Evolutionary conservation across 2,888 invertebrate genomes (phyloP).

Genomic region (Endotricha flammealis): DNA sequence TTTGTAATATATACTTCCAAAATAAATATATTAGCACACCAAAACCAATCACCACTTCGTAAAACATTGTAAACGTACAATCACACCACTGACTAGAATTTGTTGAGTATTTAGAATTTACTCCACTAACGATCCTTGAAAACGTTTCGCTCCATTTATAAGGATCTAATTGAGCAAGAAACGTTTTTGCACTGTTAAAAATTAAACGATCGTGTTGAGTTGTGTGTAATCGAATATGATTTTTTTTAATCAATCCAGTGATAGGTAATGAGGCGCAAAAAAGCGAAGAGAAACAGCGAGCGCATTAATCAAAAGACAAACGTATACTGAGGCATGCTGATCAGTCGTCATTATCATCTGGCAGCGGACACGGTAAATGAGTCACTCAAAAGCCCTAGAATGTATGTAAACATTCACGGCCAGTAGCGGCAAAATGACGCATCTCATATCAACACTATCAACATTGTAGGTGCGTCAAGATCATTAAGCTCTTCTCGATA

Average conservation of each 20-base stretch:
- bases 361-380: slow-evolving; percentile 48
- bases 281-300: slow-evolving; percentile 28
- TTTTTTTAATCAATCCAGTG: slow-evolving; percentile 19
- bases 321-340: slow-evolving; percentile 45
- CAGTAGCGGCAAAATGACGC: slow-evolving; percentile 53
- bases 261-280: slow-evolving; percentile 17
- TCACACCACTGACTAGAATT: slow-evolving; percentile 57
- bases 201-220: slow-evolving; percentile 32
- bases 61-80: slow-evolving; percentile 53
- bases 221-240: too few relatives aligned
- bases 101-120: slow-evolving; percentile 31
- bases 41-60: slow-evolving; percentile 57
- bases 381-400: slow-evolving; percentile 60
- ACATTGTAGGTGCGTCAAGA: slow-evolving; percentile 51
- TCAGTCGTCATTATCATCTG: slow-evolving; percentile 53
- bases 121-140: slow-evolving; percentile 39
- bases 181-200: slow-evolving; percentile 34
- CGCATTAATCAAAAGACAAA: slow-evolving; percentile 36
- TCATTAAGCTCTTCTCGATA: slow-evolving; percentile 34
- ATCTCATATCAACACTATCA: slow-evolving; percentile 46
- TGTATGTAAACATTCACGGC: slow-evolving; percentile 58
- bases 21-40: slow-evolving; percentile 51
- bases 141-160: slow-evolving; percentile 47
- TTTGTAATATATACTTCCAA: slow-evolving; percentile 47
- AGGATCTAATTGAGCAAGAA: slow-evolving; percentile 38